These are phyloP conservation scores for Eospalax fontanierii DNA, from an alignment of 2,797 vertebrate genomes.

Conservation along the genomic window DNA sequence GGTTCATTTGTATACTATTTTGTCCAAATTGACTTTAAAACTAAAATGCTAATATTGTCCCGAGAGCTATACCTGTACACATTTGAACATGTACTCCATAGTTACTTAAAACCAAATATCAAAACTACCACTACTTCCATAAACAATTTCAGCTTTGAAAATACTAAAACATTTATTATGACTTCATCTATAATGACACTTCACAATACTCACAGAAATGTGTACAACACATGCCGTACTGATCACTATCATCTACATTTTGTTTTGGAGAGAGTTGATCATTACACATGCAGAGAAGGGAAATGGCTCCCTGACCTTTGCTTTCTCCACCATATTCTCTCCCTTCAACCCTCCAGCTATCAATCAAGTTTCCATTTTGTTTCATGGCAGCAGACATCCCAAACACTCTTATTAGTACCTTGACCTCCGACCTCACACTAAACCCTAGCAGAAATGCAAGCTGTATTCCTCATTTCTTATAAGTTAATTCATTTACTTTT, in stretches of 20 bases:
- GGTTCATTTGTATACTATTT: slow-evolving; percentile 50
- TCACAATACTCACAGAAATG: slow-evolving; percentile 92
- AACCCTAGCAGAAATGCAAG: slow-evolving; percentile 93
- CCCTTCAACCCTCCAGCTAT: slow-evolving; percentile 94
- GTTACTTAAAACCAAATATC: slow-evolving; percentile 52
- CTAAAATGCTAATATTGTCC: slow-evolving; percentile 41
- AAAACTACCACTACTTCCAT: slow-evolving; percentile 52
- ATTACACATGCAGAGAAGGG: slow-evolving; percentile 93
- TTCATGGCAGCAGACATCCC: slow-evolving; percentile 99
- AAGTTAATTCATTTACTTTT: slow-evolving; percentile 87
- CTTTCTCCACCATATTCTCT: slow-evolving; percentile 92
- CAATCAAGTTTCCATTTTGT: slow-evolving; percentile 99
- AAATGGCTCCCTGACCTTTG: slow-evolving; percentile 94
- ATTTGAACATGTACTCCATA: not conserved
- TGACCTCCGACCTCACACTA: slow-evolving; percentile 95
- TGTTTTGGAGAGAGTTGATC: slow-evolving; percentile 90
- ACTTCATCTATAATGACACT: slow-evolving; percentile 93
- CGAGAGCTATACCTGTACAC: slow-evolving; percentile 18
- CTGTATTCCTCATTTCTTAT: slow-evolving; percentile 90
- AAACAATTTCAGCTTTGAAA: slow-evolving; percentile 68
- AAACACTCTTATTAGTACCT: slow-evolving; percentile 98
- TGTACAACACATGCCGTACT: slow-evolving; percentile 95
- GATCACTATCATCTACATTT: slow-evolving; percentile 93
- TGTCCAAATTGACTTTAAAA: slow-evolving; percentile 32
- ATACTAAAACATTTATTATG: slow-evolving; percentile 88